Evolutionary conservation across 2,113 vertebrate species (phyloP).

Genomic region (Scomber japonicus): DNA sequence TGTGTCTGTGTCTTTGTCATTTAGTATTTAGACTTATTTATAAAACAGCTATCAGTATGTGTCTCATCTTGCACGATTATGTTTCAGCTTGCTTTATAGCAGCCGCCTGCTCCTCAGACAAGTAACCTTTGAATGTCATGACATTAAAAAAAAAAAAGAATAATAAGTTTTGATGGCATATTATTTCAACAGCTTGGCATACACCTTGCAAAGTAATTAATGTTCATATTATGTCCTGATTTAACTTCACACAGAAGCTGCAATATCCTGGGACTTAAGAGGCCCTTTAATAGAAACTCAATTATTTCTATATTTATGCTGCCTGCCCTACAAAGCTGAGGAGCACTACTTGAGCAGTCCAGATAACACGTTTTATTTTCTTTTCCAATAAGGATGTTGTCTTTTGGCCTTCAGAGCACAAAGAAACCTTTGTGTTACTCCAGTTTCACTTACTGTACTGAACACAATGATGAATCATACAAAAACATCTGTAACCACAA

Average conservation of each 20-base stretch:
- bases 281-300: slow-evolving; percentile 17
- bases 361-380: not conserved
- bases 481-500: too few relatives aligned
- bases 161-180: too few relatives aligned
- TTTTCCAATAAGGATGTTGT: not conserved
- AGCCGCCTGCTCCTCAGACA: not conserved
- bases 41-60: not conserved
- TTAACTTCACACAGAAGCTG: not conserved
- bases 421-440: too few relatives aligned
- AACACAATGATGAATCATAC: too few relatives aligned
- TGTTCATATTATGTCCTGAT: not conserved
- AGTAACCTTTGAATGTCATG: not conserved
- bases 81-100: not conserved
- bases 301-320: slow-evolving; percentile 39
- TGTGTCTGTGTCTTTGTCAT: not conserved
- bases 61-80: too few relatives aligned
- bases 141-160: not conserved
- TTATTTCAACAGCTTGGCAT: too few relatives aligned
- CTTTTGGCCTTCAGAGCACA: not conserved
- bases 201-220: too few relatives aligned
- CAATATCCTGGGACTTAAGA: not conserved
- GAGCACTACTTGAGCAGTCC: not conserved
- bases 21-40: not conserved
- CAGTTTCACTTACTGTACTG: too few relatives aligned
- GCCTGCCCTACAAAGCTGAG: not conserved